Conservation (phyloP, 1,140 invertebrate species). For the Lineus longissimus region DNA sequence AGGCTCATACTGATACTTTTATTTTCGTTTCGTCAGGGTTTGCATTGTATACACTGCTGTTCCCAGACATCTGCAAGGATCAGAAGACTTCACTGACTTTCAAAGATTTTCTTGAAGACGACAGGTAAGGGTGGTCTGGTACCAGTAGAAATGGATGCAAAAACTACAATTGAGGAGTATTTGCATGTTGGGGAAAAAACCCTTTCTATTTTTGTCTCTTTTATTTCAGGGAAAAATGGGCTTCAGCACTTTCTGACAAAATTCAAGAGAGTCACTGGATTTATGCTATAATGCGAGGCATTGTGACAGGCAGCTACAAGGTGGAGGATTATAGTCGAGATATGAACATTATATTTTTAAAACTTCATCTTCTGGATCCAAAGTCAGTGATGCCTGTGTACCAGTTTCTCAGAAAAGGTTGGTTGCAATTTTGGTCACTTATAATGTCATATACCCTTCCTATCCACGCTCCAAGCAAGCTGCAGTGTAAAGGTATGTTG, state of each 20-base stretch:
- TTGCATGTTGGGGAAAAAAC: too few species aligned
- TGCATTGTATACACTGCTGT: slow-evolving; percentile 36
- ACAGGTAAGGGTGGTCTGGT: slow-evolving; percentile 30
- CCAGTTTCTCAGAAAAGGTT: slow-evolving; percentile 42
- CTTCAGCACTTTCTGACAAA: slow-evolving; percentile 29
- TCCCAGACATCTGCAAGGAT: slow-evolving; percentile 37
- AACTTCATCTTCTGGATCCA: slow-evolving; percentile 46
- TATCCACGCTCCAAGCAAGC: too few species aligned
- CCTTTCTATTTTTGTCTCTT: too few species aligned
- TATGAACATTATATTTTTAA: slow-evolving; percentile 49
- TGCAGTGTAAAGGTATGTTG: too few species aligned
- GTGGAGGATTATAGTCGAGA: slow-evolving; percentile 42
- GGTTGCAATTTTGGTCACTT: neutral
- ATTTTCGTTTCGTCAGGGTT: slow-evolving; percentile 39
- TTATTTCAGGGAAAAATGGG: slow-evolving; percentile 35
- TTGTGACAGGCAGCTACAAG: slow-evolving; percentile 34
- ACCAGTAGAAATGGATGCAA: too few species aligned
- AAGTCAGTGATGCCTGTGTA: slow-evolving; percentile 45
- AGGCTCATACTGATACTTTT: too few species aligned
- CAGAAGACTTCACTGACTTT: slow-evolving; percentile 29
- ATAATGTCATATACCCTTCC: neutral
- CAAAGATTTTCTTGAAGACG: slow-evolving; percentile 32
- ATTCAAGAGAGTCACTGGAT: slow-evolving; percentile 43
- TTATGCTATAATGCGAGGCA: slow-evolving; percentile 26
- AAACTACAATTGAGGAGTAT: too few species aligned